Conservation (phyloP, 2,888 invertebrate genomes). For the Hedya salicella region DNA sequence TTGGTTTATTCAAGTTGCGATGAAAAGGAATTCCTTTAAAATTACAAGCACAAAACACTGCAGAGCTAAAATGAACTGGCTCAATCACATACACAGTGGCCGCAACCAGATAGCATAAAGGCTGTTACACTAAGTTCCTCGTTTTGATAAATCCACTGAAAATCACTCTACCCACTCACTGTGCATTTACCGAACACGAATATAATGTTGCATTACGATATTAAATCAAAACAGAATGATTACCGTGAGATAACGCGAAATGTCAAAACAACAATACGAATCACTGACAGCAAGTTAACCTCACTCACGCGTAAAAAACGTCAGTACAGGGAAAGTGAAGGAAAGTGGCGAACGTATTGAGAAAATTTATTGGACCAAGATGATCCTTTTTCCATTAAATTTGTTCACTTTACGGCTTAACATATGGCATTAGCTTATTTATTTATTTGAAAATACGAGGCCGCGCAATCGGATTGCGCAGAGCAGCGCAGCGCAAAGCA, state of each 20-base stretch:
- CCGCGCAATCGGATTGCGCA: constrained; percentile 31
- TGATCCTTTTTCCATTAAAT: not conserved
- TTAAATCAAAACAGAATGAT: constrained; percentile 41
- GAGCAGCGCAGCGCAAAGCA: constrained; percentile 19
- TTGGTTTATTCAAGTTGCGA: constrained; percentile 8
- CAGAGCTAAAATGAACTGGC: constrained; percentile 19
- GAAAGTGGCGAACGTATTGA: constrained; percentile 33
- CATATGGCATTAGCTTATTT: not conserved
- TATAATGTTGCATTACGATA: constrained; percentile 30
- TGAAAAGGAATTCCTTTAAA: constrained; percentile 22
- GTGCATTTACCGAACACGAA: constrained; percentile 2
- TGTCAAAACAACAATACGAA: constrained; percentile 43
- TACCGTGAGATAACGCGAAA: constrained; percentile 33
- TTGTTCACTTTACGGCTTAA: not conserved
- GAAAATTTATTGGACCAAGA: not conserved
- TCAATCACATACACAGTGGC: constrained; percentile 24
- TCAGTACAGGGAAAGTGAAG: constrained; percentile 39
- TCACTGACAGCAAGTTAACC: constrained; percentile 41
- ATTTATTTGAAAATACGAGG: constrained; percentile 10
- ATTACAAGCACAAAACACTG: constrained; percentile 40
- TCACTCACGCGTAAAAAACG: constrained; percentile 42
- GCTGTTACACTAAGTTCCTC: constrained; percentile 2
- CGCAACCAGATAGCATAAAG: constrained; percentile 35
- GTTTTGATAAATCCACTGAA: constrained; percentile 10
- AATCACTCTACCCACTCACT: constrained; percentile 9